Conservation (phyloP, 1,140 invertebrate species). For the Drosophila sechellia region DNA sequence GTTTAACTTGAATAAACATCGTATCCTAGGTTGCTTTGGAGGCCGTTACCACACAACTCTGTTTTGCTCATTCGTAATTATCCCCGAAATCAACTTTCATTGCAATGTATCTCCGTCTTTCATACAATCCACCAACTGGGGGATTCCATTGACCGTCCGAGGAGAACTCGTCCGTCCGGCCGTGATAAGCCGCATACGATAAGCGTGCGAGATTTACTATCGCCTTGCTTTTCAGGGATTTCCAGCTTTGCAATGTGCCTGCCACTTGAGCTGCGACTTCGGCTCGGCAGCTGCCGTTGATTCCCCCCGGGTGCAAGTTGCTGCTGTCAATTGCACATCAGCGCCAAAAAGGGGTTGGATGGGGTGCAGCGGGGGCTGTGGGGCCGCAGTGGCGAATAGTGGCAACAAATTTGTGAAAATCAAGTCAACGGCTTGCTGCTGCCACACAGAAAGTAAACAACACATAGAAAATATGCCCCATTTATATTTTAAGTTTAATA, state of each 20-base stretch:
- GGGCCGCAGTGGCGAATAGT: not conserved
- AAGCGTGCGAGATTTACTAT: constrained; percentile 65
- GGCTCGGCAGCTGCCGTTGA: constrained; percentile 37
- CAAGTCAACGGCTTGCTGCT: constrained; percentile 35
- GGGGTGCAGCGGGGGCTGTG: not conserved
- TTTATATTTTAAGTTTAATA: not conserved
- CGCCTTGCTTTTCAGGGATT: constrained; percentile 59
- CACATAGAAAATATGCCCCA: constrained; percentile 2
- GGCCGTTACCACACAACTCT: not conserved
- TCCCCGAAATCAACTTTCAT: constrained; percentile 33
- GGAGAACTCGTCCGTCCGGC: constrained; percentile 27
- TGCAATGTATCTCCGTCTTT: constrained; percentile 25
- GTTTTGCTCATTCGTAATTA: constrained; percentile 1
- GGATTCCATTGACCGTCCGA: constrained; percentile 21
- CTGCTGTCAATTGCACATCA: constrained; percentile 72
- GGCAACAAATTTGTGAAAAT: constrained; percentile 64
- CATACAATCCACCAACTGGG: constrained; percentile 6
- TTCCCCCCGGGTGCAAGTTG: constrained; percentile 62
- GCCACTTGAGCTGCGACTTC: constrained; percentile 55
- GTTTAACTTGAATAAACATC: not conserved
- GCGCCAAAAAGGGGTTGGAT: constrained; percentile 47
- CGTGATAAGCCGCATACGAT: constrained; percentile 69
- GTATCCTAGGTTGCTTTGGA: not conserved
- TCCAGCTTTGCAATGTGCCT: constrained; percentile 60
- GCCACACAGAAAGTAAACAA: constrained; percentile 1